Evolutionary conservation across 2,797 vertebrate species (phyloP).

Genomic region (Chrysocyon brachyurus): DNA sequence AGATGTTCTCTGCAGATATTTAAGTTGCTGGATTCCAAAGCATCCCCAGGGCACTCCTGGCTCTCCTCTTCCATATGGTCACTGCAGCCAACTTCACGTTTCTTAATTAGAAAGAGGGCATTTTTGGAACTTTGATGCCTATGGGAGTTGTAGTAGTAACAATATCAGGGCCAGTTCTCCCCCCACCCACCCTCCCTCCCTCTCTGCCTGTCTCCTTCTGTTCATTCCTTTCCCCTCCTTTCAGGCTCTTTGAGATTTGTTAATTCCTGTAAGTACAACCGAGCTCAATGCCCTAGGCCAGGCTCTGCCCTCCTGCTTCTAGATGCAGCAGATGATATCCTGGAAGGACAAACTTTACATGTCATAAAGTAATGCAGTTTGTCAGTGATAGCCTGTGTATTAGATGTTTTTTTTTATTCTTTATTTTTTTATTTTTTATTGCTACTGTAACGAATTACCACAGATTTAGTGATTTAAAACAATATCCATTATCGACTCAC

Average conservation of each 20-base stretch:
- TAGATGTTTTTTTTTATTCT: no score
- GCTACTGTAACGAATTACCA: not conserved
- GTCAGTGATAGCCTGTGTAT: not conserved
- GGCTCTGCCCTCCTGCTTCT: not conserved
- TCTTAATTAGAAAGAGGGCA: conserved; percentile 39
- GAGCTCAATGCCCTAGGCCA: not conserved
- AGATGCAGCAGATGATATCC: not conserved
- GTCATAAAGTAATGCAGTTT: not conserved
- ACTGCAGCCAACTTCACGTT: not conserved
- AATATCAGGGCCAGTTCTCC: not conserved
- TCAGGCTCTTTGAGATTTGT: conserved; percentile 8
- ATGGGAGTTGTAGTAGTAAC: not conserved
- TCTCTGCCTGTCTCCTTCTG: not conserved
- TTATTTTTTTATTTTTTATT: not conserved
- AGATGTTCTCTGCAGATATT: conserved; percentile 60
- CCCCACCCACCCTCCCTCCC: not conserved
- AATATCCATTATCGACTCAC: not conserved
- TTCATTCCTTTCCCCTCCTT: not conserved
- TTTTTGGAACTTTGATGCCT: not conserved
- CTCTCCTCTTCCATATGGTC: conserved; percentile 9
- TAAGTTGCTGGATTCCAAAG: conserved; percentile 61
- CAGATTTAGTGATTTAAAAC: not conserved
- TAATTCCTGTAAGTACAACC: not conserved
- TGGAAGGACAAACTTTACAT: conserved; percentile 55
- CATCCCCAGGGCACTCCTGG: not conserved